phyloP scores from a whole-genome alignment of 2,797 vertebrate genomes.

The Capromys pilorides region DNA sequence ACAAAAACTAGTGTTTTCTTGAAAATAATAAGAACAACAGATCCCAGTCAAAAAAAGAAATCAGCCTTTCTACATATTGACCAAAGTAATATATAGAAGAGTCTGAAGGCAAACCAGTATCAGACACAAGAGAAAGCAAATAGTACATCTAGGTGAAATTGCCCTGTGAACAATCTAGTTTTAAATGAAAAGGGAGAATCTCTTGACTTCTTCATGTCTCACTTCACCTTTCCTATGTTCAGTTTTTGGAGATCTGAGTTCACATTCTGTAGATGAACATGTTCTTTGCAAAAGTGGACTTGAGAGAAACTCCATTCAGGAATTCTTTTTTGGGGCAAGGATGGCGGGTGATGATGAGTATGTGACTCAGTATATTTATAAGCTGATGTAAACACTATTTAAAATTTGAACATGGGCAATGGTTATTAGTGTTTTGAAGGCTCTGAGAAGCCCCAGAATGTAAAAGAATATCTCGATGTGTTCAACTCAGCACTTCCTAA shows the following conservation, averaged over 20 bases:
- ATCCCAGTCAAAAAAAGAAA: neutral
- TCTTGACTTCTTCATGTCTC: slow-evolving; percentile 18
- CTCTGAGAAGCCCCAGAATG: slow-evolving; percentile 60
- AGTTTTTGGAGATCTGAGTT: slow-evolving; percentile 22
- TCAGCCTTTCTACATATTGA: neutral
- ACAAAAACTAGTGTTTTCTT: neutral
- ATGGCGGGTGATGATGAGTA: neutral
- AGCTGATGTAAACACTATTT: neutral
- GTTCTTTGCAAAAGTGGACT: slow-evolving; percentile 19
- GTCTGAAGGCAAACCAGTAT: neutral
- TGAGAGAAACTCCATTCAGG: neutral
- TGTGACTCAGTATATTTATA: neutral
- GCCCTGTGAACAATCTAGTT: neutral
- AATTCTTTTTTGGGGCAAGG: neutral
- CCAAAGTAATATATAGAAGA: neutral
- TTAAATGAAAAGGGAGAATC: neutral
- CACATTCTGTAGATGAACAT: neutral
- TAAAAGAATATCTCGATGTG: slow-evolving; percentile 28
- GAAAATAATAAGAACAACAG: neutral
- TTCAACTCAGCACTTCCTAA: slow-evolving; percentile 47
- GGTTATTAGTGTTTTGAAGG: neutral
- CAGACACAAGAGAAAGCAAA: slow-evolving; percentile 15
- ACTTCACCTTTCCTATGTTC: slow-evolving; percentile 31
- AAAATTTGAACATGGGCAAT: neutral
- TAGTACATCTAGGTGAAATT: slow-evolving; percentile 32